Conservation (phyloP, 2,797 vertebrate genomes). For the Oreochromis mossambicus region DNA sequence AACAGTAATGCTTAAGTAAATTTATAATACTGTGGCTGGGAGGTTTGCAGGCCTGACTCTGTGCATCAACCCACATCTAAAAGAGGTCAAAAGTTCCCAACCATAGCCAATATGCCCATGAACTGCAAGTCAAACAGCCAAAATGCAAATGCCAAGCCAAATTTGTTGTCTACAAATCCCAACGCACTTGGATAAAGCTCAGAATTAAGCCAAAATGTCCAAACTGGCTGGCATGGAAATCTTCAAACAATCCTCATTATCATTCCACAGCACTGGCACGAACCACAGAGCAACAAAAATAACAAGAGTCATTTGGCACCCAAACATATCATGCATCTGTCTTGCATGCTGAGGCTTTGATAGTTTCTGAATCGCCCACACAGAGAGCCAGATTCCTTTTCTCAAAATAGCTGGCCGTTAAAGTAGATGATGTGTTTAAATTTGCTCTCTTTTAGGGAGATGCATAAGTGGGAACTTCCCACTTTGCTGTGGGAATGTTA, state of each 20-base stretch:
- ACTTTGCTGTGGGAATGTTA: slow-evolving; percentile 10
- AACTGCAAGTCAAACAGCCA: not conserved
- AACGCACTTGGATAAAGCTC: not conserved
- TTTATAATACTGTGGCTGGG: not conserved
- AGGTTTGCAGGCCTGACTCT: not conserved
- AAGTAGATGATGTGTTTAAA: slow-evolving; percentile 56
- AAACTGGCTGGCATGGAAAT: not conserved
- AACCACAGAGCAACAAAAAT: slow-evolving; percentile 51
- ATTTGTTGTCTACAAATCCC: slow-evolving; percentile 21
- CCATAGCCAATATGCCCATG: not conserved
- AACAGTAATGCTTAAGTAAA: not conserved
- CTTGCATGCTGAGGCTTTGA: slow-evolving; percentile 49
- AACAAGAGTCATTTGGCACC: slow-evolving; percentile 44
- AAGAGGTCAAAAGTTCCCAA: slow-evolving; percentile 3
- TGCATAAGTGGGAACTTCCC: slow-evolving; percentile 23
- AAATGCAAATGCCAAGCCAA: slow-evolving; percentile 27
- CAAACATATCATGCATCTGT: slow-evolving; percentile 48
- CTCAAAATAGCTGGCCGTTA: slow-evolving; percentile 51
- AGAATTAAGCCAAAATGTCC: not conserved
- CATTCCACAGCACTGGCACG: slow-evolving; percentile 18
- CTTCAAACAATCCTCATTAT: slow-evolving; percentile 27
- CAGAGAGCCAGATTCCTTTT: slow-evolving; percentile 41
- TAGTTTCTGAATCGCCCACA: slow-evolving; percentile 37
- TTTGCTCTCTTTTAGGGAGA: not conserved
- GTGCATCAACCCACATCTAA: slow-evolving; percentile 15